These are phyloP conservation scores for Lamellibrachia satsuma DNA, from an alignment of 2,888 invertebrate genomes.

Conservation along the genomic window DNA sequence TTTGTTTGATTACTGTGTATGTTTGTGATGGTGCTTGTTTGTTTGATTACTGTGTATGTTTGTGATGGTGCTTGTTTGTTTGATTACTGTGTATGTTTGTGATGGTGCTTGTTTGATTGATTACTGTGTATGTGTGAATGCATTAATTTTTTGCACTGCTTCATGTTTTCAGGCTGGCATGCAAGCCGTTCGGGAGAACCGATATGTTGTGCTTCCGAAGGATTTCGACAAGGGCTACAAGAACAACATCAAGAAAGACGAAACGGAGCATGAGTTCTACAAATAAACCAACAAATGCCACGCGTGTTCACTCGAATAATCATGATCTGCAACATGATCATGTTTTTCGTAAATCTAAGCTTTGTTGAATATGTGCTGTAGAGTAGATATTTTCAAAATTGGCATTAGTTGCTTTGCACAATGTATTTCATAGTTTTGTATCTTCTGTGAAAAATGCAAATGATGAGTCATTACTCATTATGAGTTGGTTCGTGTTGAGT, in stretches of 20 bases:
- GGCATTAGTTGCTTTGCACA: background rate
- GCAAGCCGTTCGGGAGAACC: constrained; percentile 99
- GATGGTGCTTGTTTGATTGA: background rate
- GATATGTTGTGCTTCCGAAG: constrained; percentile 97
- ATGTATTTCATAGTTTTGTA: background rate
- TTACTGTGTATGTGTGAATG: background rate
- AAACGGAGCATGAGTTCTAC: constrained; percentile 99
- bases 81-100: background rate
- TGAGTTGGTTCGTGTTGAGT: background rate
- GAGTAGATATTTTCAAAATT: background rate
- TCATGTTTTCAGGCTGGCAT: constrained; percentile 83
- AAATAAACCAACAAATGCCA: constrained; percentile 74
- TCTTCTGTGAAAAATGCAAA: background rate
- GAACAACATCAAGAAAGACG: constrained; percentile 99
- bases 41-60: no score
- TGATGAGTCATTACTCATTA: no score
- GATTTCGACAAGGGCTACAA: constrained; percentile 99
- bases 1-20: no score
- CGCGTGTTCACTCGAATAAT: background rate
- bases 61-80: no score
- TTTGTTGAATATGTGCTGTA: background rate
- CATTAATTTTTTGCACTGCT: background rate
- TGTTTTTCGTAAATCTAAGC: background rate
- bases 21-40: no score
- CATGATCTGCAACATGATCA: background rate